A percentile compares a stretch with the other conserved stretches of the same genome.
phyloP scores from a whole-genome alignment of 2,797 vertebrate genomes.

The Pteropus rufus region DNA sequence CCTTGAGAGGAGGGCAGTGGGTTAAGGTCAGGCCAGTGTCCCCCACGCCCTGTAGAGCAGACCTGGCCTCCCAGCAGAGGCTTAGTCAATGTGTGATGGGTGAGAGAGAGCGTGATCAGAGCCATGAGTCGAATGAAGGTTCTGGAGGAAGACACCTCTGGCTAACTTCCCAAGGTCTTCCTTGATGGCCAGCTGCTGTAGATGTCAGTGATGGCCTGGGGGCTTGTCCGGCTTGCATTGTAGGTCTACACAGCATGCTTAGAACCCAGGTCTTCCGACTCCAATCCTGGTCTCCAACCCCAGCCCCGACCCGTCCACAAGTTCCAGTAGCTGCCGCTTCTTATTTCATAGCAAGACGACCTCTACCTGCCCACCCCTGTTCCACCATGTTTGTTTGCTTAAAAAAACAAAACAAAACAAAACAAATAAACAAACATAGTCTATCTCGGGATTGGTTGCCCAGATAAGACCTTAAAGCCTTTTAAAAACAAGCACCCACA shows the following conservation, averaged over 20 bases:
- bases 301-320: neutral
- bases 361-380: neutral
- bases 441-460: rapidly evolving
- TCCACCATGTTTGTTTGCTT: neutral
- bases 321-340: neutral
- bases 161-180: neutral
- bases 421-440: neutral
- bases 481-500: neutral
- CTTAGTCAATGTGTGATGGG: neutral
- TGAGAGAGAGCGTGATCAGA: neutral
- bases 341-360: neutral
- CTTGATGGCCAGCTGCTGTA: neutral
- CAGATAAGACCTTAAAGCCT: neutral
- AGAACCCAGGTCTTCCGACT: neutral
- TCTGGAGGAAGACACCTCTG: neutral
- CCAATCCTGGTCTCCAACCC: neutral
- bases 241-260: neutral
- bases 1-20: neutral
- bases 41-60: too few species aligned
- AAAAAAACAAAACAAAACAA: neutral
- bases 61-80: neutral
- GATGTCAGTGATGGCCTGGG: neutral
- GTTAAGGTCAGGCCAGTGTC: neutral
- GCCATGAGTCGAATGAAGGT: neutral
- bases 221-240: neutral